Percentiles rank a stretch among this genome's conserved stretches.
phyloP scores from a whole-genome alignment of 2,113 vertebrate genomes.

The Rhinolophus sinicus region DNA sequence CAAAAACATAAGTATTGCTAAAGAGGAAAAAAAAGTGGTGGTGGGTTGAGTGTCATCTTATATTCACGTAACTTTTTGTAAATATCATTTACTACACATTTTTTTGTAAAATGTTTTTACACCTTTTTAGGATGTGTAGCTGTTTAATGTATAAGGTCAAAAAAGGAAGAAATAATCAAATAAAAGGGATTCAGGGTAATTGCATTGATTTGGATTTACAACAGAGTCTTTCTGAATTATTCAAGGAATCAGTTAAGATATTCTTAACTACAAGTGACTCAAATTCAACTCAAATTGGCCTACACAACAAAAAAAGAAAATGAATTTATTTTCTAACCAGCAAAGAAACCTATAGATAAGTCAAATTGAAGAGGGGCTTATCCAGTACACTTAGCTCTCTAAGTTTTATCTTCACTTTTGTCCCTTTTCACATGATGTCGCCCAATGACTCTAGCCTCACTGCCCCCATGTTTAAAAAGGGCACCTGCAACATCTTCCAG shows the following conservation, averaged over 20 bases:
- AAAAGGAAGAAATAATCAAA: not conserved
- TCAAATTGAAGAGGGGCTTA: not conserved
- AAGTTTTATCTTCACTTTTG: not conserved
- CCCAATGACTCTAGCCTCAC: not conserved
- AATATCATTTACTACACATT: not conserved
- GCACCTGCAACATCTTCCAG: not conserved
- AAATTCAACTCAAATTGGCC: not conserved
- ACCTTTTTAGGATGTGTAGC: not conserved
- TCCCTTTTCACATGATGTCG: not conserved
- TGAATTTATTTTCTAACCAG: constrained; percentile 6
- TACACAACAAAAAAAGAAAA: not conserved
- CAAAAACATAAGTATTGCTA: not conserved
- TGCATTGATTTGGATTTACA: constrained; percentile 10
- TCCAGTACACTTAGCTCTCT: not conserved
- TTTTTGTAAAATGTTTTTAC: not conserved
- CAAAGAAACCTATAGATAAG: not conserved
- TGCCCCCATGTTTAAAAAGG: not conserved
- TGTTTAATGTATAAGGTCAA: not conserved
- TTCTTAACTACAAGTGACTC: not conserved
- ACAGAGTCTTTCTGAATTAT: not conserved
- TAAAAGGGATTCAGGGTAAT: not conserved
- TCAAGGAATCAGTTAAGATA: not conserved
- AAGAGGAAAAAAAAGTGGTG: not conserved
- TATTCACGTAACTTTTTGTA: not conserved
- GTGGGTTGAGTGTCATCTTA: not conserved